A percentile compares a stretch with the other conserved stretches of the same genome.
Evolutionary conservation across 2,888 invertebrate genomes (phyloP).

Genomic region (Netelia fuscicornis): DNA sequence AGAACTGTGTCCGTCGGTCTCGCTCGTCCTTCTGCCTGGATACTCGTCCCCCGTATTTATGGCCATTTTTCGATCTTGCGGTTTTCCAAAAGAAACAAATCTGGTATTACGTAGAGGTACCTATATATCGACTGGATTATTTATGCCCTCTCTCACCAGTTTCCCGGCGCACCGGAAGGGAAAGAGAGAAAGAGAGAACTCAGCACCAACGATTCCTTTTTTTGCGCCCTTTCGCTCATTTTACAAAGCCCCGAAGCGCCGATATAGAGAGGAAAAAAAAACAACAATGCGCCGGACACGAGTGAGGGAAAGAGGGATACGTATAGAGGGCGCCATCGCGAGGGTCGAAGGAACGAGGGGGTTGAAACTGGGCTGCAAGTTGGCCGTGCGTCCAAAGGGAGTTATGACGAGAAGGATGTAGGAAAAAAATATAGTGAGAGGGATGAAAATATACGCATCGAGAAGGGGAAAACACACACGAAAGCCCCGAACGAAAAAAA

Average conservation of each 20-base stretch:
- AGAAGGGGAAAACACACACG: constrained; percentile 42
- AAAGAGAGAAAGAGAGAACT: background rate
- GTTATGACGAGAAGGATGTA: constrained; percentile 57
- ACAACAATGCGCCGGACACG: constrained; percentile 45
- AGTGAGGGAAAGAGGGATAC: constrained; percentile 46
- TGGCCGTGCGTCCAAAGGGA: constrained; percentile 51
- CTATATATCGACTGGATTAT: constrained; percentile 62
- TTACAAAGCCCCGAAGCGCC: constrained; percentile 48
- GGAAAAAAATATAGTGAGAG: constrained; percentile 53
- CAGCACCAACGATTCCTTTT: constrained; percentile 31
- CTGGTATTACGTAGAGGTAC: constrained; percentile 59
- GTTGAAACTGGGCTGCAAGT: constrained; percentile 50
- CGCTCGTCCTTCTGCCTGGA: background rate
- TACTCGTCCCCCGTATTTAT: constrained; percentile 42
- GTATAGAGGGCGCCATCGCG: constrained; percentile 38
- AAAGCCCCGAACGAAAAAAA: constrained; percentile 69
- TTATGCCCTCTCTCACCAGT: constrained; percentile 39
- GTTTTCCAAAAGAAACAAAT: constrained; percentile 67
- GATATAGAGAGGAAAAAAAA: constrained; percentile 23
- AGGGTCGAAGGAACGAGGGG: constrained; percentile 11
- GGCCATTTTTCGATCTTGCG: constrained; percentile 68
- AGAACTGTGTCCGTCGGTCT: background rate
- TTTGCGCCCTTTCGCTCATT: constrained; percentile 51
- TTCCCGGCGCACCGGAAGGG: constrained; percentile 12
- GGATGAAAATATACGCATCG: constrained; percentile 29